A percentile compares a stretch with the other conserved stretches of the same genome.
phyloP scores from a whole-genome alignment of 2,113 vertebrate genomes.

The Marcusenius ussheri region DNA sequence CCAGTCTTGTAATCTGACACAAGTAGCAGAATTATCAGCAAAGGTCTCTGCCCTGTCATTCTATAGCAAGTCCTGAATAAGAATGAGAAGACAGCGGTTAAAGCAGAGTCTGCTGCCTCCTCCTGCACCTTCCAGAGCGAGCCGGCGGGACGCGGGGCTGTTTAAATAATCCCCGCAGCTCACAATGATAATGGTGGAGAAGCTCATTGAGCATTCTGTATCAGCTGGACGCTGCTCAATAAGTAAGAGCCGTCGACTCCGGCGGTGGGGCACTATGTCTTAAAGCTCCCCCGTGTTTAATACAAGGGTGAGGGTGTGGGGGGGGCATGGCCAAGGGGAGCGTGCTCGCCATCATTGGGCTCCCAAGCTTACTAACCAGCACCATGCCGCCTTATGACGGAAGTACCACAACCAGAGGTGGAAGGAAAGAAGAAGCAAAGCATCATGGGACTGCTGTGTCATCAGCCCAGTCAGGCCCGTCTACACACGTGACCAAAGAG shows the following conservation, averaged over 20 bases:
- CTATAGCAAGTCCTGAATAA: neutral
- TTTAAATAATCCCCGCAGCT: constrained; percentile 7
- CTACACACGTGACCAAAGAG: constrained; percentile 55
- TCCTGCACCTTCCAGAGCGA: neutral
- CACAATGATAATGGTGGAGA: constrained; percentile 6
- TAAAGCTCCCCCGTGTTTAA: neutral
- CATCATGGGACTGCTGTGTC: neutral
- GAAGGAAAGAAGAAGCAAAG: neutral
- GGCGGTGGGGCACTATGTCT: neutral
- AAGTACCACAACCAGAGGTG: neutral
- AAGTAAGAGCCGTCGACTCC: neutral
- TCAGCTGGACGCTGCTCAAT: constrained; percentile 11
- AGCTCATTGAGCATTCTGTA: constrained; percentile 4
- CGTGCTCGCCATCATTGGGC: neutral
- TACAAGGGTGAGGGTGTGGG: neutral
- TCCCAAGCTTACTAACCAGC: neutral
- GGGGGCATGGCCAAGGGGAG: neutral
- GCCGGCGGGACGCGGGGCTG: neutral
- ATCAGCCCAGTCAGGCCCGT: neutral
- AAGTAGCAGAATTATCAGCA: neutral
- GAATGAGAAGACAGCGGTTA: neutral
- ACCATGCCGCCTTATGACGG: neutral
- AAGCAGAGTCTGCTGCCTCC: neutral
- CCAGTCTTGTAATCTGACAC: neutral
- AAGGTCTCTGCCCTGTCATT: neutral